Conservation (phyloP, 30 jellyfish, hydroid and myxozoan genomes). For the Aurelia sp. region DNA sequence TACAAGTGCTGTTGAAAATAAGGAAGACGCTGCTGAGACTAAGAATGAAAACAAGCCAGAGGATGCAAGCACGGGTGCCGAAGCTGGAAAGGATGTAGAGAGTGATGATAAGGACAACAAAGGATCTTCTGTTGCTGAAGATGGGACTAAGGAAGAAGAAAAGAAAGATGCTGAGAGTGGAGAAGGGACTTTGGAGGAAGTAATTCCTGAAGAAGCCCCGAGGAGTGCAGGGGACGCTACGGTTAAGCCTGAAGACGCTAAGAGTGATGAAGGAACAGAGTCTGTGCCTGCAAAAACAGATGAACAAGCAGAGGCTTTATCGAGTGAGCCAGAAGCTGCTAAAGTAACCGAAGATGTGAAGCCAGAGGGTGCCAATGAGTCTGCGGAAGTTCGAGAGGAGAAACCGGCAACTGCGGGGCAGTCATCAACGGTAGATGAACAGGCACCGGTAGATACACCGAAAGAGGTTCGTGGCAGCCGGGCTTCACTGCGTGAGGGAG, state of each 20-base stretch:
- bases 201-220: too few species aligned
- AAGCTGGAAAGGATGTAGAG: too few species aligned
- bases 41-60: slow-evolving; percentile 5
- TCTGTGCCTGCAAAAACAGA: slow-evolving; percentile 3
- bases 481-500: neutral
- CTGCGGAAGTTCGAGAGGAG: too few species aligned
- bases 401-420: too few species aligned
- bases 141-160: slow-evolving; percentile 15
- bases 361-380: too few species aligned
- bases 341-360: too few species aligned
- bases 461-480: neutral
- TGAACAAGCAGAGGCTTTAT: neutral
- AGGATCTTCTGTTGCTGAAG: neutral
- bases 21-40: slow-evolving; percentile 10
- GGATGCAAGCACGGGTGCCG: neutral
- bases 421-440: too few species aligned
- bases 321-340: too few species aligned
- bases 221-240: too few species aligned
- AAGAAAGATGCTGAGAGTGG: slow-evolving; percentile 1
- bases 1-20: neutral
- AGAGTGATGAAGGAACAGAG: too few species aligned
- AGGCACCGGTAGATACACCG: too few species aligned
- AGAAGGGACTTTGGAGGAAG: neutral
- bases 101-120: neutral
- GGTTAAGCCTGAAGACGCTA: too few species aligned